Evolutionary conservation across 2,113 vertebrate genomes (phyloP), one percentile per base, ranked within the genome.

Genomic region (Tyrannus savana): DNA sequence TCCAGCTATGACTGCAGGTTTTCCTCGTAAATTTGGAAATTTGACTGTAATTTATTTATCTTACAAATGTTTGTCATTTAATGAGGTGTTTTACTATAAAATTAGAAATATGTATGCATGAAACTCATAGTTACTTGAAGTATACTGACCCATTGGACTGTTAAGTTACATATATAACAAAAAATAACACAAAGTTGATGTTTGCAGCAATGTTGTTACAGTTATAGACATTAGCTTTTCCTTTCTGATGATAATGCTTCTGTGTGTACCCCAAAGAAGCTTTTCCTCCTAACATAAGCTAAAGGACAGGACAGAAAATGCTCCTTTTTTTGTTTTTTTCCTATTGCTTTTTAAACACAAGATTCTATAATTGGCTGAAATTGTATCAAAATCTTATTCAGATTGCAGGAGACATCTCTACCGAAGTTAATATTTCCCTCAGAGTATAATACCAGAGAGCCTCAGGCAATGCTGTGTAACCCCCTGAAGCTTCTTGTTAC

Each of bases 401-500:
- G 81, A 96, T 81, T 95, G 53, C 75, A 92, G 86, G 58, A 96
- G 90, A 96, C 74, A 94, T 91, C 62, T 97, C 92, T 96, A 95
- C 82, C 63, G 93, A 91, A 83, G 84, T 92, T 94, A 96, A 47
- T 96, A 90, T 89, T 97, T 97, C 72, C 90, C 95, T 97, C 35
- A 87, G 96, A 97, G 84, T 97, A 88, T 82, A 27, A 74, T 96
- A 96, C 86, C 53, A 89, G 80, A 96, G 47, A 87, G 96, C 96
- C 91, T 44, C 77, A 87, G 97, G 98, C 98, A 95, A 73, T 95
- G 82, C 84, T 41, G 44, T 93, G 81, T 91, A 97, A 96, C 67
- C 93, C 93, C 97, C 97, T 81, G 94, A 95, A 98, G 97, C 95
- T 96, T 92, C 68, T 94, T 95, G 87, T 93, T 89, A 88, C 91